Evolutionary conservation across 2,888 invertebrate genomes (phyloP).

Genomic region (Diarsia brunnea): DNA sequence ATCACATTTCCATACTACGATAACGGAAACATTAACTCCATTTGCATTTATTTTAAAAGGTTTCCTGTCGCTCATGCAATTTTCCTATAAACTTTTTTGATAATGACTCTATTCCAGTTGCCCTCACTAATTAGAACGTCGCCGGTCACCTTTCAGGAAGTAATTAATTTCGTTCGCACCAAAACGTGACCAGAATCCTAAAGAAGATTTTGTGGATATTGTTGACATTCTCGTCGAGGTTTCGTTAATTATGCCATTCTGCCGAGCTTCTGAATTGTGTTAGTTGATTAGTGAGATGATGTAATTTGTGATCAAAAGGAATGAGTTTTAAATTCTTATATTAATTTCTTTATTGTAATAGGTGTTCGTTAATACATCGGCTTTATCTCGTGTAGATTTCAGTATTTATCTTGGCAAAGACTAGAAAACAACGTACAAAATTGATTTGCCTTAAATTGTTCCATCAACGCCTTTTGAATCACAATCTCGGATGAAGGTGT

Average conservation of each 20-base stretch:
- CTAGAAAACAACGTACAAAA: neutral
- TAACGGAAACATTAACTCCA: neutral
- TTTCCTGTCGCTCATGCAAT: constrained; percentile 21
- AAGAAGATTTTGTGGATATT: constrained; percentile 63
- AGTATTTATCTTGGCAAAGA: neutral
- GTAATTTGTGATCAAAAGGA: constrained; percentile 8
- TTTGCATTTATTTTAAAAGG: constrained; percentile 33
- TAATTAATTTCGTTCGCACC: constrained; percentile 67
- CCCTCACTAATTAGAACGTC: constrained; percentile 60
- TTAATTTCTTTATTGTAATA: neutral
- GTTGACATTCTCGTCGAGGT: constrained; percentile 62
- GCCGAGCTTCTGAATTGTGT: constrained; percentile 39
- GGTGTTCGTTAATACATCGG: neutral
- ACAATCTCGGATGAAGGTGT: neutral
- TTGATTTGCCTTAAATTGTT: neutral
- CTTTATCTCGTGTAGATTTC: neutral
- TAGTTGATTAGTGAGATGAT: constrained; percentile 46
- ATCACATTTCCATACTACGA: no score
- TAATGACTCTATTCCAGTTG: constrained; percentile 43
- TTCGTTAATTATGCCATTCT: constrained; percentile 60
- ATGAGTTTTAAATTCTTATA: neutral
- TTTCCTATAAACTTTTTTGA: constrained; percentile 46
- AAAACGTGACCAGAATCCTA: constrained; percentile 65
- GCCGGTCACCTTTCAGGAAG: constrained; percentile 56
- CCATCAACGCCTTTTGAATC: neutral